Evolutionary conservation across 1,140 invertebrate genomes (phyloP).

Genomic region (Lerema accius): DNA sequence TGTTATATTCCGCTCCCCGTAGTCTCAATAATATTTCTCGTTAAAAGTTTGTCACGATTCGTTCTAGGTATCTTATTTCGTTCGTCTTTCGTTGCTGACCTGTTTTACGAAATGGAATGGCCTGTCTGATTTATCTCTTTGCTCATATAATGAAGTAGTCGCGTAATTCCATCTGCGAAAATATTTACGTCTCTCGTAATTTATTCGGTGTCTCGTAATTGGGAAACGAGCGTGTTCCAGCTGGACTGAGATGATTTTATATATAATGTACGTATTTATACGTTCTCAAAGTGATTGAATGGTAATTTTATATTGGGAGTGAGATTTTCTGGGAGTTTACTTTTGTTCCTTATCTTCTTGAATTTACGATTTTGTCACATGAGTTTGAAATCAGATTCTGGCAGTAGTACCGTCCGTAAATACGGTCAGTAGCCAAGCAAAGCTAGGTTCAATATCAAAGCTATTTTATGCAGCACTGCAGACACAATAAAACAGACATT

Average conservation of each 20-base stretch:
- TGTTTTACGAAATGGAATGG: constrained; percentile 12
- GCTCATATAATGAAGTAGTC: constrained; percentile 21
- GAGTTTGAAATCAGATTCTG: too few species aligned
- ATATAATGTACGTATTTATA: too few species aligned
- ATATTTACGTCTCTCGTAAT: constrained; percentile 13
- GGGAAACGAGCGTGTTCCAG: constrained; percentile 6
- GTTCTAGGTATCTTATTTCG: constrained; percentile 9
- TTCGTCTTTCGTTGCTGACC: constrained; percentile 16
- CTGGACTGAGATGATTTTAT: neutral
- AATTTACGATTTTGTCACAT: too few species aligned
- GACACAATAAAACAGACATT: too few species aligned
- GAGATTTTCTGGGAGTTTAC: too few species aligned
- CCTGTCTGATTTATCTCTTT: constrained; percentile 19
- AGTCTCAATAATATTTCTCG: constrained; percentile 26
- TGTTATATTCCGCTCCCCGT: constrained; percentile 10
- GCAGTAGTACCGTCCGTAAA: too few species aligned
- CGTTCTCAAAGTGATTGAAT: too few species aligned
- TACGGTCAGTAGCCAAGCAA: too few species aligned
- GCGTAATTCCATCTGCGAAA: constrained; percentile 18
- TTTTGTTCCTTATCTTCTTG: too few species aligned
- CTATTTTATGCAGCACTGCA: too few species aligned
- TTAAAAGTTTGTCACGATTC: constrained; percentile 14
- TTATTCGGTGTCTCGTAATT: constrained; percentile 21
- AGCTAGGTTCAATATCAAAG: too few species aligned
- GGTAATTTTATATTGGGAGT: too few species aligned